Evolutionary conservation across 2,113 vertebrate species (phyloP), one percentile per base, ranked within the genome.

Genomic region (Salminus brasiliensis): DNA sequence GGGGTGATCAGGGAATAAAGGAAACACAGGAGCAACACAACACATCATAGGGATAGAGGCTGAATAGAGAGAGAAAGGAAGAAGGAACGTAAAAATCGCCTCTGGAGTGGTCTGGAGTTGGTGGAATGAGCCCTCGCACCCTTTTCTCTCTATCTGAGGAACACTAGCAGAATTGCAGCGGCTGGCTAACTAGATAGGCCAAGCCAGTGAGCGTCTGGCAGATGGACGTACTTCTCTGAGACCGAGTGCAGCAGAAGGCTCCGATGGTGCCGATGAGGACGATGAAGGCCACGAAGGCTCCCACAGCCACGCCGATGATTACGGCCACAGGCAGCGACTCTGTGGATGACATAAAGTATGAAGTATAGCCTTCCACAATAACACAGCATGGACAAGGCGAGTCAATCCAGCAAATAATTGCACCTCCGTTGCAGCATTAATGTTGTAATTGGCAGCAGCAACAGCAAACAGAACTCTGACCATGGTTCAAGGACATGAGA

Each of bases 291-390:
- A 98, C 97, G 0, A 98, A 97, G 0, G 96, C 97, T 82, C 98
- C 98, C 69, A 99, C 97, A 0, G 98, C 97, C 81, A 99, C 97
- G 1, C 97, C 98, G 25, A 99, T 98, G 93, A 98, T 98, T 92
- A 98, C 97, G 0, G 97, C 97, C 93, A 98, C 95, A 0, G 97
- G 97, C 84, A 99, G 95, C 0, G 98, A 95, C 84, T 98, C 98
- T 99, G 96, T 59, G 89, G 86, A 87, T 89, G 62, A 74, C 83
- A 62, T n/a, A n/a, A n/a, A n/a, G n/a, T n/a, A n/a, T n/a, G n/a
- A 87, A 81, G 84, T 52, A 75, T 27, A 81, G 68, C 59, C 81
- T 77, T 66, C 81, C 76, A 86, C 72, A 83, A 83, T 85, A 72
- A 84, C 78, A 76, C 36, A 70, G 32, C 25, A 84, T 66, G 83